Evolutionary conservation across 2,113 vertebrate species (phyloP).

Genomic region (Thalassoma bifasciatum): DNA sequence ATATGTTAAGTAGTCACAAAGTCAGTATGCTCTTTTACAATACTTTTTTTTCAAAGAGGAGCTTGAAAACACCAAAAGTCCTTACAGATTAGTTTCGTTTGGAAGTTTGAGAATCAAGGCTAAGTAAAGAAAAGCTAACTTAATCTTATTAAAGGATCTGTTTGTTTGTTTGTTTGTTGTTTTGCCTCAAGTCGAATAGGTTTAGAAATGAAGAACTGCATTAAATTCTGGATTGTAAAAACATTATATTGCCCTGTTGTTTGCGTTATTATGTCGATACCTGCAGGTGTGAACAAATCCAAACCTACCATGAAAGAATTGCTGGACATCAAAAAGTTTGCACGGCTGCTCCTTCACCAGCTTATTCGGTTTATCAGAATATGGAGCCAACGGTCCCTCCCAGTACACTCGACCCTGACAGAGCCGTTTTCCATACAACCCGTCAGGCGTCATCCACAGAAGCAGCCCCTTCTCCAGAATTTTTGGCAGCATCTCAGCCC

Average conservation of each 20-base stretch:
- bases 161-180: too few relatives aligned
- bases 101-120: too few relatives aligned
- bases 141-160: too few relatives aligned
- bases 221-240: too few relatives aligned
- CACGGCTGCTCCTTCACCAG: constrained; percentile 94
- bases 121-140: too few relatives aligned
- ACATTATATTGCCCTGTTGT: neutral
- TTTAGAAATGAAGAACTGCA: too few relatives aligned
- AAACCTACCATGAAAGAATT: constrained; percentile 91
- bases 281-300: neutral
- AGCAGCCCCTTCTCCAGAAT: constrained; percentile 92
- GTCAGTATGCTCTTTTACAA: too few relatives aligned
- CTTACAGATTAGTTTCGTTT: too few relatives aligned
- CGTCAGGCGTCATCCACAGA: constrained; percentile 92
- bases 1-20: too few relatives aligned
- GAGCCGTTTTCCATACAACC: constrained; percentile 94
- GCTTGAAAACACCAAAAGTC: too few relatives aligned
- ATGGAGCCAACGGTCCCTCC: constrained; percentile 92
- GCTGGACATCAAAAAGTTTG: constrained; percentile 96
- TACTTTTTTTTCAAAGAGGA: too few relatives aligned
- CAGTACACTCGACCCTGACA: constrained; percentile 96
- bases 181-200: too few relatives aligned
- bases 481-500: constrained; percentile 90
- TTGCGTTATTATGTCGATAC: neutral
- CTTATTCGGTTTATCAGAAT: constrained; percentile 93